Base-by-base conservation (phyloP, 2,113 vertebrate genomes). In the Larimichthys polyactis region DNA sequence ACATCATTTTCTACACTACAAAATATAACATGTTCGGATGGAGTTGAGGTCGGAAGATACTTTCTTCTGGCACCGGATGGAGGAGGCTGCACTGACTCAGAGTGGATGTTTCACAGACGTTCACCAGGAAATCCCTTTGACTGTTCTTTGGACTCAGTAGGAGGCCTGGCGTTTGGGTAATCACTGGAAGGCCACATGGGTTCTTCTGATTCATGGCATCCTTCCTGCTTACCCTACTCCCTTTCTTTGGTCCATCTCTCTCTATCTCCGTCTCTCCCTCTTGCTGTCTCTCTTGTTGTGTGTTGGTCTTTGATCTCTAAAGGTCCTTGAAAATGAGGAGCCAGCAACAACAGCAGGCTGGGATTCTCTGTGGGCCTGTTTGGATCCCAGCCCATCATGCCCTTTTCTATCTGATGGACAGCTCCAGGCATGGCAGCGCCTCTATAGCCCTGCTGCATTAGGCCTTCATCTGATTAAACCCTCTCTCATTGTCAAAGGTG, bases 291-390 rank as follows among this genome's bases (percentile, higher is more conserved):
- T 91, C 90, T 94, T 93, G 89, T 93, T 94, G 88, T 92, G 91
- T 90, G 90, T 91, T 89, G 80, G 83, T 90, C 89, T 95, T 94
- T 95, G 94, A 95, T 95, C 95, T 95, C 93, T 93, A 94, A 95
- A 95, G 94, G 93, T 94, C 95, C 94, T 95, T 94, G 93, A 94
- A 93, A 94, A 91, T 84, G 91, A 94, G 86, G 79, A 94, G 92
- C 92, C 90, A 92, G 93, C 87, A 94, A 91, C 91, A 92, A 90
- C 90, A 92, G 92, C 93, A 91, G 90, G 90, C 91, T 83, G 89
- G 90, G 91, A 92, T 92, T 91, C 93, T 93, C 93, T 90, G 84
- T 90, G 92, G 91, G 90, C 89, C 72, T 80, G 82, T 88, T 94
- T 94, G 94, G 94, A 95, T 92, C 82, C 84, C 83, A 85, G 94